Conservation (phyloP, 2,888 invertebrate genomes). For the Sarcophaga variegata region DNA sequence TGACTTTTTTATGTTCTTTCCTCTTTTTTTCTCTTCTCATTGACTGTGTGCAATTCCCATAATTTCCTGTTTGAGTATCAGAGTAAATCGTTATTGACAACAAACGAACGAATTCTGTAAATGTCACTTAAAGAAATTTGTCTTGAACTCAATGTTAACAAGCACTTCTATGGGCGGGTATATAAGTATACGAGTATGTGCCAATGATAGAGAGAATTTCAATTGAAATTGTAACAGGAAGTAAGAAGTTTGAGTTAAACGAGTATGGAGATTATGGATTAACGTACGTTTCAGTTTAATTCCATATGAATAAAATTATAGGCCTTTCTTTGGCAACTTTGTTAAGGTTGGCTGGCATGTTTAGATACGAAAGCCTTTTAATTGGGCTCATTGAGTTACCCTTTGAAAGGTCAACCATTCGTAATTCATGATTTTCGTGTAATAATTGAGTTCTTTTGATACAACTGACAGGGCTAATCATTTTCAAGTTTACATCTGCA, state of each 20-base stretch:
- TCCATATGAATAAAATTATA: too few relatives aligned
- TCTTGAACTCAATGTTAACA: constrained; percentile 51
- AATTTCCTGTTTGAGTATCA: not conserved
- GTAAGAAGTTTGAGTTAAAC: not conserved
- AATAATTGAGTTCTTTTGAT: too few relatives aligned
- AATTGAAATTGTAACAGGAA: not conserved
- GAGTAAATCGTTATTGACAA: constrained; percentile 57
- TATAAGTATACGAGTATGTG: not conserved
- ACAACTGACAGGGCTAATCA: too few relatives aligned
- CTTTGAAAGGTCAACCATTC: too few relatives aligned
- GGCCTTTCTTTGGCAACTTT: too few relatives aligned
- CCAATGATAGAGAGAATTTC: not conserved
- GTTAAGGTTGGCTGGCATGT: too few relatives aligned
- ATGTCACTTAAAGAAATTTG: constrained; percentile 63
- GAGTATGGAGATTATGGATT: not conserved
- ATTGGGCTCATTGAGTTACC: too few relatives aligned
- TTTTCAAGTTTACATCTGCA: too few relatives aligned
- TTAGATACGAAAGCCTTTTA: too few relatives aligned
- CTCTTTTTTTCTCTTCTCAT: not conserved
- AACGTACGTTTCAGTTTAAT: too few relatives aligned
- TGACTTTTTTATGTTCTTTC: not conserved
- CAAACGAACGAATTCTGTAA: constrained; percentile 56
- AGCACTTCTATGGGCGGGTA: not conserved
- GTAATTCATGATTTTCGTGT: too few relatives aligned
- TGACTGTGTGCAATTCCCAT: not conserved